These are phyloP conservation scores for Periophthalmus magnuspinnatus DNA, from an alignment of 2,797 vertebrate genomes.

Conservation along the genomic window DNA sequence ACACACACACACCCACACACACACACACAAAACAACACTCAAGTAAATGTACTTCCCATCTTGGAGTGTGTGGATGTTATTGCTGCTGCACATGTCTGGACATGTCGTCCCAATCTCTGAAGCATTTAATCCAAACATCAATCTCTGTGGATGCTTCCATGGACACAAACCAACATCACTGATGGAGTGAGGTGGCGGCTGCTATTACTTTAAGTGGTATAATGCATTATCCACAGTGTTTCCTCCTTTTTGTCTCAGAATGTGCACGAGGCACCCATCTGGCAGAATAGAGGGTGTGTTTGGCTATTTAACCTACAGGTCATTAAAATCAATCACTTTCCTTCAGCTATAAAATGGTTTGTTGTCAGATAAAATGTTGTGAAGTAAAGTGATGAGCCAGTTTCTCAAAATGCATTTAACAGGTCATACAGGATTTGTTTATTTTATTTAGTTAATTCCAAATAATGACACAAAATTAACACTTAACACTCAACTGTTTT, in stretches of 20 bases:
- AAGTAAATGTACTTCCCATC: no score
- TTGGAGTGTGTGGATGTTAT: background rate
- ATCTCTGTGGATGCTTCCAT: background rate
- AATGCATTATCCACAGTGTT: background rate
- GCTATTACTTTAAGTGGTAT: background rate
- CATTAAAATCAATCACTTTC: constrained; percentile 1
- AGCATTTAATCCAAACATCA: constrained; percentile 1
- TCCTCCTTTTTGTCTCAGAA: background rate
- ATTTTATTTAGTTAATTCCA: no score
- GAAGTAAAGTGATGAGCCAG: background rate
- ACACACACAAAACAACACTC: no score
- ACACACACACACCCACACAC: no score
- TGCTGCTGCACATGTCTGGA: background rate
- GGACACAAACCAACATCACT: background rate
- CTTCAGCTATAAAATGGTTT: background rate
- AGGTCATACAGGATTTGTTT: no score
- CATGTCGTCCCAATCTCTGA: background rate
- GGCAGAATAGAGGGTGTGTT: background rate
- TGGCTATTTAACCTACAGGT: background rate
- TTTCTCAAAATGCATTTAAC: no score
- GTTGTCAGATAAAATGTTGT: background rate
- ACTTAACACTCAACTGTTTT: no score
- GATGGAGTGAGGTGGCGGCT: background rate
- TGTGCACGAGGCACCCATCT: background rate
- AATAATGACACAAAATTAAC: no score